phyloP scores from a whole-genome alignment of 2,888 invertebrate genomes.

The Steromphala cineraria region DNA sequence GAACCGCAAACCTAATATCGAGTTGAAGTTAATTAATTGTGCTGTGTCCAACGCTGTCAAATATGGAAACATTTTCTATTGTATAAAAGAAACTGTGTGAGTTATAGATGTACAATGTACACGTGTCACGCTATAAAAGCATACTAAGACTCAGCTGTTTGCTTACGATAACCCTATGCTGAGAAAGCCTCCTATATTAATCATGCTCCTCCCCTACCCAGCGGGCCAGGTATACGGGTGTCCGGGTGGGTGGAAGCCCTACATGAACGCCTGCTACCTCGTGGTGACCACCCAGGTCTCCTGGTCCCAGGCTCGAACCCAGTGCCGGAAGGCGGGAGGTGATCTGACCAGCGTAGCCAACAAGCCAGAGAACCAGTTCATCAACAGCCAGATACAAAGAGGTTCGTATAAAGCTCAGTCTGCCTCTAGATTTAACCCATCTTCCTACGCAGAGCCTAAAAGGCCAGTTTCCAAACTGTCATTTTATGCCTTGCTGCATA shows the following conservation, averaged over 20 bases:
- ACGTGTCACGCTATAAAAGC: too few relatives aligned
- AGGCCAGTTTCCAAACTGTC: too few relatives aligned
- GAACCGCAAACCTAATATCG: too few relatives aligned
- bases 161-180: not conserved
- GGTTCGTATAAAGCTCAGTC: conserved; percentile 32
- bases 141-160: too few relatives aligned
- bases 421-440: too few relatives aligned
- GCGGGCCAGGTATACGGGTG: conserved; percentile 54
- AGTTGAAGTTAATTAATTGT: too few relatives aligned
- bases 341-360: conserved; percentile 46
- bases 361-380: conserved; percentile 46
- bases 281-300: conserved; percentile 36
- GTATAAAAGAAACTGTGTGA: too few relatives aligned
- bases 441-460: too few relatives aligned
- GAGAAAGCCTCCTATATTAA: not conserved
- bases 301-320: conserved; percentile 41
- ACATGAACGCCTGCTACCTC: conserved; percentile 46
- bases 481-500: too few relatives aligned
- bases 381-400: conserved; percentile 50
- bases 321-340: conserved; percentile 43
- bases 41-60: too few relatives aligned
- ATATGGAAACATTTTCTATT: too few relatives aligned
- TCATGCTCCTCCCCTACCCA: not conserved
- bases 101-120: too few relatives aligned
- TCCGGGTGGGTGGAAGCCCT: conserved; percentile 51